phyloP scores from a whole-genome alignment of 2,888 invertebrate species.

The Dione vanillae region DNA sequence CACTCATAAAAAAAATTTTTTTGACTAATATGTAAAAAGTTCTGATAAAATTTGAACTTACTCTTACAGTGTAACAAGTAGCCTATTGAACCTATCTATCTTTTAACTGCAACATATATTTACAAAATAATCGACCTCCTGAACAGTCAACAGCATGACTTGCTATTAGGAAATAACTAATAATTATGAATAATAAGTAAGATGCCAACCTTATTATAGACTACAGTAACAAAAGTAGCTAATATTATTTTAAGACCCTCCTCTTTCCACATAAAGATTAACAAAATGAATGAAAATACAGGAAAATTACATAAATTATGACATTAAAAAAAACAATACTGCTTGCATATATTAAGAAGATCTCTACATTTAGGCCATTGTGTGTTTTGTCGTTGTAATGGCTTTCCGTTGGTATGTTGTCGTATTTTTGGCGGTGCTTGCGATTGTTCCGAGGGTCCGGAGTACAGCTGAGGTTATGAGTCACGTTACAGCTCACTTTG shows the following conservation, averaged over 20 bases:
- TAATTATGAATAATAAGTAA: slow-evolving; percentile 1
- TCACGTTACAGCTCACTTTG: slow-evolving; percentile 78
- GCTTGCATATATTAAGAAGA: slow-evolving; percentile 52
- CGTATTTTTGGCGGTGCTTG: slow-evolving; percentile 48
- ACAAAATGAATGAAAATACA: slow-evolving; percentile 3
- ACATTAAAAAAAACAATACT: slow-evolving; percentile 49
- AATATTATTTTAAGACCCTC: background rate
- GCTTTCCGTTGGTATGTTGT: slow-evolving; percentile 42
- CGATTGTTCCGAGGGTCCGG: slow-evolving; percentile 47
- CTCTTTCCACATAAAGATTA: slow-evolving; percentile 3
- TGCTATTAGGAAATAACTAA: slow-evolving; percentile 21
- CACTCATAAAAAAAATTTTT: too few species aligned
- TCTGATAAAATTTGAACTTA: background rate
- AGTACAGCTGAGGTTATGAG: slow-evolving; percentile 77
- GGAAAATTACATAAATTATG: slow-evolving; percentile 35
- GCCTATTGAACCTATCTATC: background rate
- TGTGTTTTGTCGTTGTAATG: slow-evolving; percentile 36
- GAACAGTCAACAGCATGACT: slow-evolving; percentile 24
- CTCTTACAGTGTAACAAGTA: background rate
- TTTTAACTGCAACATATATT: slow-evolving; percentile 10
- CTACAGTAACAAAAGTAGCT: background rate
- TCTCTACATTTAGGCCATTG: slow-evolving; percentile 36
- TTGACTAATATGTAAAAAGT: background rate
- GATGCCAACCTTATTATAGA: background rate
- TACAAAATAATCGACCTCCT: slow-evolving; percentile 21